Conservation (phyloP, 2,888 invertebrate genomes). For the Nomada fabriciana region DNA sequence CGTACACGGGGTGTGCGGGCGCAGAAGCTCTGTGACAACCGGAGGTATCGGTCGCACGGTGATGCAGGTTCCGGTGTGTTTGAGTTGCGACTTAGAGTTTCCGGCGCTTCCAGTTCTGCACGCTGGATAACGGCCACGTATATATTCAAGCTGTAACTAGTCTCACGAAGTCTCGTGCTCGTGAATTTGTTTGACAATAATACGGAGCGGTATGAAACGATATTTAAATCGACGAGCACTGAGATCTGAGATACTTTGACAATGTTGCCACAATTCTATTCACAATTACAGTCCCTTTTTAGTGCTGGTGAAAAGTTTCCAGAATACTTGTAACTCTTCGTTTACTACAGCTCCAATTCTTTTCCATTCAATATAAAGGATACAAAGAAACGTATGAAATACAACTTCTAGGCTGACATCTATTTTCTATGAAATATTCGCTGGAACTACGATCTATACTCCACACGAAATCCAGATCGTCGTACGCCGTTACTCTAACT, state of each 20-base stretch:
- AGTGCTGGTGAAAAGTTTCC: no score
- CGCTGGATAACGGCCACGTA: neutral
- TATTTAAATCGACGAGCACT: neutral
- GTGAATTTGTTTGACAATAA: neutral
- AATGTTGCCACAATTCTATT: neutral
- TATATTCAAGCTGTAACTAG: neutral
- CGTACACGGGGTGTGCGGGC: slow-evolving; percentile 26
- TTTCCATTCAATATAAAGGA: no score
- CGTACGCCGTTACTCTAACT: slow-evolving; percentile 16
- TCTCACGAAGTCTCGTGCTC: neutral
- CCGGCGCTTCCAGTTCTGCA: slow-evolving; percentile 13
- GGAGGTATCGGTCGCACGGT: slow-evolving; percentile 2
- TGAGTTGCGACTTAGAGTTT: neutral
- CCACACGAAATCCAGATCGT: slow-evolving; percentile 14
- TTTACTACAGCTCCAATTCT: no score
- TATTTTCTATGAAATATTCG: neutral
- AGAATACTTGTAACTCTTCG: no score
- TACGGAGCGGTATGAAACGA: neutral
- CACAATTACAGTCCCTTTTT: no score
- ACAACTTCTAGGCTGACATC: slow-evolving; percentile 2
- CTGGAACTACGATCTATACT: slow-evolving; percentile 9
- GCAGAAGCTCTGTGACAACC: slow-evolving; percentile 29
- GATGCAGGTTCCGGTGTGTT: slow-evolving; percentile 10
- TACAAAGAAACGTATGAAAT: neutral
- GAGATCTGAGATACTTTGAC: neutral